Percentiles rank a stretch among this genome's conserved stretches.
Conservation (phyloP, 1,140 invertebrate genomes). For the Dreissena rostriformis region DNA sequence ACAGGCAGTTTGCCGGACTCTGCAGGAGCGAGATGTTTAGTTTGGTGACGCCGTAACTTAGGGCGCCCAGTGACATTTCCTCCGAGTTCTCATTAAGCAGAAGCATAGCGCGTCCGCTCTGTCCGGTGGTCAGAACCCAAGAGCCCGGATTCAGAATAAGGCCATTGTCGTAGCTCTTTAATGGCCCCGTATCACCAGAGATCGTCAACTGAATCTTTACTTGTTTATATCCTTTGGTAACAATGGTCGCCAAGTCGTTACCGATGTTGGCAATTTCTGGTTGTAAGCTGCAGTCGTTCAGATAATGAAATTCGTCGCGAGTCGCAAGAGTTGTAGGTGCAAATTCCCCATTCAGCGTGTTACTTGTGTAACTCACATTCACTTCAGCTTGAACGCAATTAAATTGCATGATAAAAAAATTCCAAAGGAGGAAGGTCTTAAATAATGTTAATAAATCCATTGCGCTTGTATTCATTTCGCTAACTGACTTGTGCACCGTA, state of each 20-base stretch:
- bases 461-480: no score
- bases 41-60: constrained; percentile 32
- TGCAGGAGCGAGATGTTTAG: background rate
- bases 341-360: no score
- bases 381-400: no score
- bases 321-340: no score
- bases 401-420: no score
- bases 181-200: background rate
- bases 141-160: constrained; percentile 2
- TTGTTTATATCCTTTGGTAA: background rate
- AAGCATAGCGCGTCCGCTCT: constrained; percentile 27
- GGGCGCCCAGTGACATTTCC: constrained; percentile 25
- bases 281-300: constrained; percentile 2
- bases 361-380: no score
- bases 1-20: constrained; percentile 5
- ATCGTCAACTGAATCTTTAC: constrained; percentile 17
- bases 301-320: background rate
- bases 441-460: no score
- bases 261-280: constrained; percentile 24
- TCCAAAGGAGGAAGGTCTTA: no score
- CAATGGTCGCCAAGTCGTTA: background rate
- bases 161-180: background rate
- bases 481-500: no score
- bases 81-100: constrained; percentile 34
- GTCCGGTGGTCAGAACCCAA: constrained; percentile 32